Conservation (phyloP, 2,888 invertebrate species). For the Caenorhabditis sp. region DNA sequence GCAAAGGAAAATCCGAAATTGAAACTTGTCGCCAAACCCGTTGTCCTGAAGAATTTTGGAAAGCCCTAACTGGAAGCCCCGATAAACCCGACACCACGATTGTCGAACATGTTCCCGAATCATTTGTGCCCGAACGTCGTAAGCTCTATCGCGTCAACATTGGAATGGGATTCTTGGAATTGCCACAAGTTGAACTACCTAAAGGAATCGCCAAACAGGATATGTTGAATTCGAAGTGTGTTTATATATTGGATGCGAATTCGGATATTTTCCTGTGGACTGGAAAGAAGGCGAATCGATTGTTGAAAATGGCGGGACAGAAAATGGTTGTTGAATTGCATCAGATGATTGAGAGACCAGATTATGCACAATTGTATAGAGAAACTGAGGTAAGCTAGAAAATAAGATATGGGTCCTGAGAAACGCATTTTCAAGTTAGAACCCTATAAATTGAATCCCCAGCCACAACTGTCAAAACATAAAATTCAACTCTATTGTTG, state of each 20-base stretch:
- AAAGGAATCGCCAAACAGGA: constrained; percentile 73
- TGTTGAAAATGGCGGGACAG: constrained; percentile 70
- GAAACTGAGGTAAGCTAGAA: constrained; percentile 59
- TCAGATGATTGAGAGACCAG: constrained; percentile 86
- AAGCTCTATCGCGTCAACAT: constrained; percentile 79
- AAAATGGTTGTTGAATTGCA: constrained; percentile 79
- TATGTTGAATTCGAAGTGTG: constrained; percentile 86
- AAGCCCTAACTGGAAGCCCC: constrained; percentile 74
- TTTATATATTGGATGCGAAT: constrained; percentile 93
- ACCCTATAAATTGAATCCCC: too few species aligned
- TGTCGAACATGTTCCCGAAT: constrained; percentile 77
- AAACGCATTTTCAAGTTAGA: too few species aligned
- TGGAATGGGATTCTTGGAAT: constrained; percentile 96
- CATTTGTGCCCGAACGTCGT: constrained; percentile 60
- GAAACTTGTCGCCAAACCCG: constrained; percentile 83
- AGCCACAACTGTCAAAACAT: too few species aligned
- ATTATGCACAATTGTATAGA: constrained; percentile 81
- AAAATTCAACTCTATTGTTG: too few species aligned
- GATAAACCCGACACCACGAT: constrained; percentile 57
- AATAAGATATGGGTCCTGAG: too few species aligned
- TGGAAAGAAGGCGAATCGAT: constrained; percentile 92
- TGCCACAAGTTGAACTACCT: constrained; percentile 81
- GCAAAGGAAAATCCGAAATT: constrained; percentile 92
- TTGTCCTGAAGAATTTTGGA: constrained; percentile 87
- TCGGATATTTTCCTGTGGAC: constrained; percentile 78